Conservation (phyloP, 2,797 vertebrate genomes). For the Amblyopsis hoosieri region DNA sequence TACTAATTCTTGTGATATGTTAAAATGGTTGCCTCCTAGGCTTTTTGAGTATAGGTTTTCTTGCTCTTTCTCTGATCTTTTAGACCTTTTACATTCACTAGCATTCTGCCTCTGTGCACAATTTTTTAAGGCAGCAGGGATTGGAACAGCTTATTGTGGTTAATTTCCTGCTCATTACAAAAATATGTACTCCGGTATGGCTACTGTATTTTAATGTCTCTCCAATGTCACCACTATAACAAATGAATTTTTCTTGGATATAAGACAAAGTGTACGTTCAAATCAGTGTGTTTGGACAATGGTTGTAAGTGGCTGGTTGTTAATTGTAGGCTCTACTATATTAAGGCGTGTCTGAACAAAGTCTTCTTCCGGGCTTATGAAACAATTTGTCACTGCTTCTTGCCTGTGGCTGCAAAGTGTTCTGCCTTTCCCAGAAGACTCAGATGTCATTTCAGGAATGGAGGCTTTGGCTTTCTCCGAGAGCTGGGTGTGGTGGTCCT, state of each 20-base stretch:
- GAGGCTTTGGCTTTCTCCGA: constrained; percentile 25
- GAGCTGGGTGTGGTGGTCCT: constrained; percentile 41
- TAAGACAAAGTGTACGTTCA: too few relatives aligned
- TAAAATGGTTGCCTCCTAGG: constrained; percentile 28
- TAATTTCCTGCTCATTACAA: too few relatives aligned
- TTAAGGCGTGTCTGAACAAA: background rate
- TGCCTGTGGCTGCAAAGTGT: background rate
- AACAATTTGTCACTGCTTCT: background rate
- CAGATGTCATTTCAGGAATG: constrained; percentile 28
- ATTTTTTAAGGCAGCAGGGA: too few relatives aligned
- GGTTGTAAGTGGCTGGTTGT: too few relatives aligned
- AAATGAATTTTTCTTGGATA: background rate
- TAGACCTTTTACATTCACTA: constrained; percentile 32
- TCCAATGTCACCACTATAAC: too few relatives aligned
- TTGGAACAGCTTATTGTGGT: too few relatives aligned
- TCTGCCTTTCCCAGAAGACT: constrained; percentile 25
- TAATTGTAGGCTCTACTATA: background rate
- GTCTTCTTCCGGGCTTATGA: background rate
- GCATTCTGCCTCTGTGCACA: background rate
- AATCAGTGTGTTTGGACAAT: too few relatives aligned
- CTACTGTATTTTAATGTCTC: too few relatives aligned
- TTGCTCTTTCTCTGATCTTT: constrained; percentile 54
- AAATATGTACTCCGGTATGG: too few relatives aligned
- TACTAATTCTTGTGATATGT: constrained; percentile 40
- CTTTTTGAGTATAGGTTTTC: constrained; percentile 36